phyloP scores from a whole-genome alignment of 2,797 vertebrate species.

The Eulemur mongoz region DNA sequence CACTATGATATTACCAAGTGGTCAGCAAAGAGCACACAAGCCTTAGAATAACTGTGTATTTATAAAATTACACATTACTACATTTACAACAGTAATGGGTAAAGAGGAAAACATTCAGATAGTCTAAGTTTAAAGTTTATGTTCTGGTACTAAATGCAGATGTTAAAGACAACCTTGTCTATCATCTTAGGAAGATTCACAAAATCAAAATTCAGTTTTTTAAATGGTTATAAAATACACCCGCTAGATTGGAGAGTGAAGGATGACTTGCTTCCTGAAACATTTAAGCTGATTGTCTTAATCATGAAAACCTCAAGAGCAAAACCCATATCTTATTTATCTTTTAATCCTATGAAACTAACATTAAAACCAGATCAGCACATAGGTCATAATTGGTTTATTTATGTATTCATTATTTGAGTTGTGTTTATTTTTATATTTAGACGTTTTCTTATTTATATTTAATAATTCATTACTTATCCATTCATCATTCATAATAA shows the following conservation, averaged over 20 bases:
- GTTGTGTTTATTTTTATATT: not conserved
- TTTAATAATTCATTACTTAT: slow-evolving; percentile 2
- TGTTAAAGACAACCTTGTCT: not conserved
- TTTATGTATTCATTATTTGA: not conserved
- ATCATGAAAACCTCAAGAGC: slow-evolving; percentile 1
- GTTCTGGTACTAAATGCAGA: not conserved
- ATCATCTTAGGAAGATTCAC: not conserved
- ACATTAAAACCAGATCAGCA: not conserved
- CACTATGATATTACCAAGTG: not conserved
- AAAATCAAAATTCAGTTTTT: not conserved
- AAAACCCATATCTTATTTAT: not conserved
- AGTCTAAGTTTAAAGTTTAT: not conserved
- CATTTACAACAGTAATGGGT: not conserved
- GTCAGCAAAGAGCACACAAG: not conserved
- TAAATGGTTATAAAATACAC: not conserved
- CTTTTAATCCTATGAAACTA: not conserved
- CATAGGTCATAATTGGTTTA: not conserved
- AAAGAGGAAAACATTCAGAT: not conserved
- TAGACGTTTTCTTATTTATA: not conserved
- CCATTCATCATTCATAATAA: slow-evolving; percentile 7
- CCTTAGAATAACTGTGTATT: not conserved
- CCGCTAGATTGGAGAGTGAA: not conserved
- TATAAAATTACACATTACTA: not conserved
- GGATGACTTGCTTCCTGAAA: not conserved
- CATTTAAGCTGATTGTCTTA: not conserved